phyloP scores from a whole-genome alignment of 2,888 invertebrate genomes.

The Megalurothrips usitatus region DNA sequence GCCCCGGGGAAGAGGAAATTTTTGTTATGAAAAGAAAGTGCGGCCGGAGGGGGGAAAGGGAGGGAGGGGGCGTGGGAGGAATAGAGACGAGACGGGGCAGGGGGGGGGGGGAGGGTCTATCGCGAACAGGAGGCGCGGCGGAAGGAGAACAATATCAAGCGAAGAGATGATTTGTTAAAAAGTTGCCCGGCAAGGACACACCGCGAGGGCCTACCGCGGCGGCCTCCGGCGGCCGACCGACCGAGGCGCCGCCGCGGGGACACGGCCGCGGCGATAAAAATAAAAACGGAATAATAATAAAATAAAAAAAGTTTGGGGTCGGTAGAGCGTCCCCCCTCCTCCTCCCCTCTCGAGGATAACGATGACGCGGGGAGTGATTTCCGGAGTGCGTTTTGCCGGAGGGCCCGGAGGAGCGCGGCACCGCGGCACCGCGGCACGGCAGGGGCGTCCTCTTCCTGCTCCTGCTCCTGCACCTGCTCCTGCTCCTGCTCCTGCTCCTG shows the following conservation, averaged over 20 bases:
- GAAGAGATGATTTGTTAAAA: not conserved
- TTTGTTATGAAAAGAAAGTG: not conserved
- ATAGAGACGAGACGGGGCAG: not conserved
- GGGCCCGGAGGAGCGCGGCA: not conserved
- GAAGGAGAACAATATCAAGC: not conserved
- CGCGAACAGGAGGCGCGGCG: not conserved
- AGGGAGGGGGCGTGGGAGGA: not conserved
- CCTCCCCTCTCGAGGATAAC: too few species aligned
- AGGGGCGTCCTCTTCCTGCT: too few species aligned
- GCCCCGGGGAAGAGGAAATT: not conserved
- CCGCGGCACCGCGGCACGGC: not conserved
- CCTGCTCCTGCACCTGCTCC: too few species aligned
- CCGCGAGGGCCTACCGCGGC: not conserved
- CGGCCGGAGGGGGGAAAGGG: not conserved
- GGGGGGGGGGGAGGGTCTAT: not conserved
- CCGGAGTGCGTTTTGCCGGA: too few species aligned
- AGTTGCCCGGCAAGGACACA: not conserved
- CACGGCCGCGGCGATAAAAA: not conserved
- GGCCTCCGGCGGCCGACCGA: not conserved
- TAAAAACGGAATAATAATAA: not conserved
- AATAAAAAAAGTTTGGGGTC: too few species aligned
- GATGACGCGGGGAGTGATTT: too few species aligned
- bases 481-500: too few species aligned
- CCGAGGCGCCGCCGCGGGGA: not conserved
- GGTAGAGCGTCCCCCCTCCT: too few species aligned